Evolutionary conservation across 2,113 vertebrate genomes (phyloP).

Genomic region (Gobius niger): DNA sequence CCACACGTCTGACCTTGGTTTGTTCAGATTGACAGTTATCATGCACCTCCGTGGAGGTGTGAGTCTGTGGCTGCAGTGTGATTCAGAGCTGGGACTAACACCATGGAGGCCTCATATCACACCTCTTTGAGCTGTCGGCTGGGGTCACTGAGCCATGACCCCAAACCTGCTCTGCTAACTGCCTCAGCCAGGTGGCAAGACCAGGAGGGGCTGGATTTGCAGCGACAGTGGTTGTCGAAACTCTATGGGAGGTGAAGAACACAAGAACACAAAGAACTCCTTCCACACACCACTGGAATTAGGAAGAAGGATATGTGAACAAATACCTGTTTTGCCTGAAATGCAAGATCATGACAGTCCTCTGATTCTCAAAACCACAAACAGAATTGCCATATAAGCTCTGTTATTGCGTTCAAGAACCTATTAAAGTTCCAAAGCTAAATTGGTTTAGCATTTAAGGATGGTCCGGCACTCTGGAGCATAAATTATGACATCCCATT

Average conservation of each 20-base stretch:
- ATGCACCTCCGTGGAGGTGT: conserved; percentile 61
- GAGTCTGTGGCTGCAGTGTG: conserved; percentile 68
- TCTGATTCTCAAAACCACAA: neutral
- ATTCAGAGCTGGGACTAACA: conserved; percentile 47
- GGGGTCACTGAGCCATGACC: conserved; percentile 61
- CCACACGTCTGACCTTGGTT: conserved; percentile 65
- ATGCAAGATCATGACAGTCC: neutral
- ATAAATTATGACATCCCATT: conserved; percentile 96
- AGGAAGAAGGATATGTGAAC: neutral
- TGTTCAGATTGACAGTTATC: conserved; percentile 61
- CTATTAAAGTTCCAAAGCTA: conserved; percentile 79
- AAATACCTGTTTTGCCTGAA: neutral
- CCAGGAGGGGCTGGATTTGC: conserved; percentile 47
- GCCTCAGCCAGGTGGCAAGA: conserved; percentile 71
- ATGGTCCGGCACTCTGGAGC: conserved; percentile 85
- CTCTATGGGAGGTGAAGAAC: conserved; percentile 50
- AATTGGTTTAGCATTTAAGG: conserved; percentile 82
- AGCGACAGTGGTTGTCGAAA: conserved; percentile 45
- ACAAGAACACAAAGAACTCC: conserved; percentile 39
- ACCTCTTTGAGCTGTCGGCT: conserved; percentile 68
- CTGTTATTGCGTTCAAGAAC: neutral
- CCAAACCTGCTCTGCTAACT: conserved; percentile 69
- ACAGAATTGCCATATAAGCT: neutral
- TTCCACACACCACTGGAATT: conserved; percentile 29
- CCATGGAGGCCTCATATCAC: conserved; percentile 70